Evolutionary conservation across 2,113 vertebrate genomes (phyloP), one percentile per base, ranked within the genome.

Genomic region (Myrmophylax atrothorax): DNA sequence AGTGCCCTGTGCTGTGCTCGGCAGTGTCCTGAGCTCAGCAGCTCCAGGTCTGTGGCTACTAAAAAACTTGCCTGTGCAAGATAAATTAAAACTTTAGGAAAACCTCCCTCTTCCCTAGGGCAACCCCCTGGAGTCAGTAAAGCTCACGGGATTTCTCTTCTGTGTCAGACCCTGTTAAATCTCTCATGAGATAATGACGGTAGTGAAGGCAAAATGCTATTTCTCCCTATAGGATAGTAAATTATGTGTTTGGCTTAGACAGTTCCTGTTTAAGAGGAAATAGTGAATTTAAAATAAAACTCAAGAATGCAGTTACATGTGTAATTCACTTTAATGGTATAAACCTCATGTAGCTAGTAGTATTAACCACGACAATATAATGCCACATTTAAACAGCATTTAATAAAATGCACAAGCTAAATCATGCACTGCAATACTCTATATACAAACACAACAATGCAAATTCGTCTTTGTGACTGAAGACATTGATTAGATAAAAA

Each of bases 371-470:
- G 98, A 99, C 97, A 98, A 97, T 97, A 96, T 97, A 97, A 98
- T 95, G 97, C 96, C 97, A 99, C 97, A 97, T 98, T 97, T 98
- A 98, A 97, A 98, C 94, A 98, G 98, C 98, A 99, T 99, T 99
- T 99, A 97, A 98, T 99, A 98, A 99, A 99, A 99, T 99, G 98
- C 98, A 98, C 98, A 98, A 98, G 98, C 98, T 98, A 98, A 97
- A 96, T 94, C 99, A 99, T 99, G 99, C 99, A 99, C 97, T 97
- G 98, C 98, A 97, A 98, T 98, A 98, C 98, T 98, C 97, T 98
- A 98, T 98, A 98, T 98, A 98, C 98, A 99, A 98, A 98, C 96
- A 99, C 97, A 98, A 99, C 98, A 98, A 99, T 98, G 98, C 98
- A 98, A 97, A 96, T 98, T 97, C 96, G 89, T 98, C 96, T 98